Conservation (phyloP, 1,140 invertebrate species). For the Neoseiulus cucumeris region DNA sequence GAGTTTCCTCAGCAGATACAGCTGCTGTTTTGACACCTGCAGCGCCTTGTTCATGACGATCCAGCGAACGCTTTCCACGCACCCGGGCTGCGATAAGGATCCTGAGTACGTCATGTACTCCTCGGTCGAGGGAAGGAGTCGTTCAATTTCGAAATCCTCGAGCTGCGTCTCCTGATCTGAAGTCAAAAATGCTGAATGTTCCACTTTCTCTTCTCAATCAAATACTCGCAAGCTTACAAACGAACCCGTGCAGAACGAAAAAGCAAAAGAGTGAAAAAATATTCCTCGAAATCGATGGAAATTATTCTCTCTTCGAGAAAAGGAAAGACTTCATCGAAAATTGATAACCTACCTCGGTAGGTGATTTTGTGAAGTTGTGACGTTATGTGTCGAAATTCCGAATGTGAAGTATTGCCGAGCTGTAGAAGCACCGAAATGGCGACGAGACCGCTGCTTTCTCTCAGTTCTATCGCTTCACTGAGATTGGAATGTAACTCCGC, state of each 20-base stretch:
- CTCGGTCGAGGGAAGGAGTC: slow-evolving; percentile 61
- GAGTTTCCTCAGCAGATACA: slow-evolving; percentile 52
- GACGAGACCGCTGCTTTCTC: slow-evolving; percentile 24
- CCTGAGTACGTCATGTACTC: slow-evolving; percentile 91
- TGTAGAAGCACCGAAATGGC: slow-evolving; percentile 33
- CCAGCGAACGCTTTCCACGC: slow-evolving; percentile 23
- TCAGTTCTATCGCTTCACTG: slow-evolving; percentile 56
- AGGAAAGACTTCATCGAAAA: too few species aligned
- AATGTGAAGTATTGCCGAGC: slow-evolving; percentile 62
- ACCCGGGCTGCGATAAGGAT: slow-evolving; percentile 66
- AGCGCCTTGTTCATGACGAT: slow-evolving; percentile 13
- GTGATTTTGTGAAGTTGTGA: slow-evolving; percentile 60
- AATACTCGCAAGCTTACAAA: too few species aligned
- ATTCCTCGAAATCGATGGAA: neutral
- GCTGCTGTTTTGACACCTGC: slow-evolving; percentile 31
- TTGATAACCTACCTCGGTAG: slow-evolving; percentile 55
- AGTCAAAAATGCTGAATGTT: slow-evolving; percentile 18
- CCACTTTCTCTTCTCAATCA: too few species aligned
- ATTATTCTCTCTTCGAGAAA: too few species aligned
- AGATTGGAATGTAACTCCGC: slow-evolving; percentile 90
- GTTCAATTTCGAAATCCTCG: slow-evolving; percentile 55
- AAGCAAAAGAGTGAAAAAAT: neutral
- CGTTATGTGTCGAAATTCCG: slow-evolving; percentile 61
- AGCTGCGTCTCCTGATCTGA: slow-evolving; percentile 55
- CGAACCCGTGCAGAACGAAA: neutral